A percentile compares a stretch with the other conserved stretches of the same genome.
Conservation (phyloP, 1,140 invertebrate genomes). For the Charaxes varanes region DNA sequence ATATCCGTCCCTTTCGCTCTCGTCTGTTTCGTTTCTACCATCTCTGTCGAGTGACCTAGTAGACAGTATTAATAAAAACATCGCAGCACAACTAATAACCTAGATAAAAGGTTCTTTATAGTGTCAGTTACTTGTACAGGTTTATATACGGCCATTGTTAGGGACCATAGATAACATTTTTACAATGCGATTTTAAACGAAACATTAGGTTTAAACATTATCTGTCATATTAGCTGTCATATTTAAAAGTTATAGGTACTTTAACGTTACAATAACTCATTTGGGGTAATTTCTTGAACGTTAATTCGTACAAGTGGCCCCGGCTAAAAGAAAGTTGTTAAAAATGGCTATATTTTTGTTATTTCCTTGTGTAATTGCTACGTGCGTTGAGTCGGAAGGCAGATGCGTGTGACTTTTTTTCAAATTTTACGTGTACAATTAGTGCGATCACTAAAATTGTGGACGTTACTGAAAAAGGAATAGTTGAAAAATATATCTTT, state of each 20-base stretch:
- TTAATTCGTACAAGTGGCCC: constrained; percentile 30
- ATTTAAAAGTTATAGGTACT: constrained; percentile 18
- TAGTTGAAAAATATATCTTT: no score
- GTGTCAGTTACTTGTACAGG: neutral
- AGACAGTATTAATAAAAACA: constrained; percentile 2
- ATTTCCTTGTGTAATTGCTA: constrained; percentile 57
- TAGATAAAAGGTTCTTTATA: constrained; percentile 4
- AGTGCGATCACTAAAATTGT: constrained; percentile 17
- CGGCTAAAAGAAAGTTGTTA: constrained; percentile 45
- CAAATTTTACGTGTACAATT: constrained; percentile 49
- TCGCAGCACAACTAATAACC: neutral
- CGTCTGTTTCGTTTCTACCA: constrained; percentile 1
- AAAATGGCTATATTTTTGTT: constrained; percentile 53
- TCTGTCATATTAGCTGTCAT: constrained; percentile 23
- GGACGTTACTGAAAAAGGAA: constrained; percentile 10
- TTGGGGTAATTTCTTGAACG: constrained; percentile 32
- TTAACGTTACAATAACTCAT: constrained; percentile 32
- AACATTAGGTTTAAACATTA: constrained; percentile 7
- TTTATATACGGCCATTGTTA: no score
- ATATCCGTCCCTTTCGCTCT: constrained; percentile 30
- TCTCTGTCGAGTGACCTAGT: constrained; percentile 3
- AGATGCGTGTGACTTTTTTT: constrained; percentile 62
- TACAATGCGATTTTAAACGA: no score
- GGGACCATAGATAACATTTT: no score
- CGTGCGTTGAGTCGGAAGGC: constrained; percentile 46